Conservation (phyloP, 2,113 vertebrate species). For the Triplophysa rosa region DNA sequence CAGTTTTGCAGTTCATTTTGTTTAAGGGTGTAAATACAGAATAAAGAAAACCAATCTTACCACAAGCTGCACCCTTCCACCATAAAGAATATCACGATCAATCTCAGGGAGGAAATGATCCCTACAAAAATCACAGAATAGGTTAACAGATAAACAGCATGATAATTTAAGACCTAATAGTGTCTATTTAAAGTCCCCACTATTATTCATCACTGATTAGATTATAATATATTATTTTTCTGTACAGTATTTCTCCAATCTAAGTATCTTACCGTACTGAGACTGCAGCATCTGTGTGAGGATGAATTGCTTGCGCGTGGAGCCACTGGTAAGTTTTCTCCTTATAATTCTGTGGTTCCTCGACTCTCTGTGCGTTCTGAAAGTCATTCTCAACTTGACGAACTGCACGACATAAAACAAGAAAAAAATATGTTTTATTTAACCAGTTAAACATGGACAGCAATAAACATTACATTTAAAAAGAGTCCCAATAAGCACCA, state of each 20-base stretch:
- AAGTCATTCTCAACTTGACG: constrained; percentile 56
- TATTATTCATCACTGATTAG: background rate
- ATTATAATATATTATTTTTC: background rate
- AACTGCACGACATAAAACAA: constrained; percentile 70
- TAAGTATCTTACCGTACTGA: constrained; percentile 77
- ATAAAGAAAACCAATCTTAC: constrained; percentile 72
- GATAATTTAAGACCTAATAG: background rate
- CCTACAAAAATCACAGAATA: constrained; percentile 61
- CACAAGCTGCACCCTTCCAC: constrained; percentile 84
- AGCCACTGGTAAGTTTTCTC: constrained; percentile 76
- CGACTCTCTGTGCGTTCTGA: constrained; percentile 29
- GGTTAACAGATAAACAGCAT: background rate
- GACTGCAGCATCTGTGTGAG: constrained; percentile 65
- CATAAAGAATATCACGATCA: constrained; percentile 75
- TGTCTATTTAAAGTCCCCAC: background rate
- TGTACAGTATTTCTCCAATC: background rate
- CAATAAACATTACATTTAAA: background rate
- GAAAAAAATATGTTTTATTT: constrained; percentile 33
- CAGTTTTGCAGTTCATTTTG: background rate
- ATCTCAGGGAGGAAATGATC: constrained; percentile 84
- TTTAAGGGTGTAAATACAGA: background rate
- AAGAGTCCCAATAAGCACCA: background rate
- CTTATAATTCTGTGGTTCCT: constrained; percentile 58
- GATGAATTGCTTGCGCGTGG: constrained; percentile 68
- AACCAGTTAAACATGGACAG: background rate